Conservation (phyloP, 1,140 invertebrate genomes). For the Lethocerus indicus region DNA sequence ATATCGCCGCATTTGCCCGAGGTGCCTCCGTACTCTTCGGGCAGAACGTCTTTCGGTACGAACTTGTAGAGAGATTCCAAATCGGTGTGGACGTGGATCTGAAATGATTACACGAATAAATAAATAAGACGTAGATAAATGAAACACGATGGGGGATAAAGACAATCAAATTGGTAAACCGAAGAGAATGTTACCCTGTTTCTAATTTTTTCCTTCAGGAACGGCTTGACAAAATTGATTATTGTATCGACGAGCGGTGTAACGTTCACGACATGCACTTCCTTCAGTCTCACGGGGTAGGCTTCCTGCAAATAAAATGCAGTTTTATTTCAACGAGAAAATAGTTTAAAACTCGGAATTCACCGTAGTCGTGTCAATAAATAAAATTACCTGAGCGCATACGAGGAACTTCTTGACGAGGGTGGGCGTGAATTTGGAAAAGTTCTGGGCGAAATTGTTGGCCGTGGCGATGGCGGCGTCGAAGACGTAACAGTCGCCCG, state of each 20-base stretch:
- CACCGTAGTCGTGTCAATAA: neutral
- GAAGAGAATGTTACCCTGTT: constrained; percentile 34
- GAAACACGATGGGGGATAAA: too few relatives aligned
- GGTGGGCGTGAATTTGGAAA: constrained; percentile 55
- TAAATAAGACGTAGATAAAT: too few relatives aligned
- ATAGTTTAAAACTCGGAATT: neutral
- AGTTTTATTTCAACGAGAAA: neutral
- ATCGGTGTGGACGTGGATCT: constrained; percentile 56
- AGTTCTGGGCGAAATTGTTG: constrained; percentile 50
- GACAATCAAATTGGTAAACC: too few relatives aligned
- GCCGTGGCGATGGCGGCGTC: constrained; percentile 57
- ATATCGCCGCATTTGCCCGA: constrained; percentile 48
- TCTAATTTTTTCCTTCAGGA: constrained; percentile 70
- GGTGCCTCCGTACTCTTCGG: constrained; percentile 59
- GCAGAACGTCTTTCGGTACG: constrained; percentile 57
- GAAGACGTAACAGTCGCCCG: constrained; percentile 62
- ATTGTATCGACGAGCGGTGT: constrained; percentile 64
- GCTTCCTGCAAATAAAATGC: constrained; percentile 39
- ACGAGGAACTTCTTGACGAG: constrained; percentile 65
- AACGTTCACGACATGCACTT: constrained; percentile 70
- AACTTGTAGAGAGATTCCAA: constrained; percentile 55
- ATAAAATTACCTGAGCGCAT: constrained; percentile 42
- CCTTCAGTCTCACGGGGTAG: constrained; percentile 68
- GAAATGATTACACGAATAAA: too few relatives aligned
- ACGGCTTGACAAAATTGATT: constrained; percentile 65